Percentiles rank a stretch among this genome's conserved stretches.
These are phyloP conservation scores for Sycobia sp. DNA, from an alignment of 1,140 invertebrate species.

Conservation along the genomic window DNA sequence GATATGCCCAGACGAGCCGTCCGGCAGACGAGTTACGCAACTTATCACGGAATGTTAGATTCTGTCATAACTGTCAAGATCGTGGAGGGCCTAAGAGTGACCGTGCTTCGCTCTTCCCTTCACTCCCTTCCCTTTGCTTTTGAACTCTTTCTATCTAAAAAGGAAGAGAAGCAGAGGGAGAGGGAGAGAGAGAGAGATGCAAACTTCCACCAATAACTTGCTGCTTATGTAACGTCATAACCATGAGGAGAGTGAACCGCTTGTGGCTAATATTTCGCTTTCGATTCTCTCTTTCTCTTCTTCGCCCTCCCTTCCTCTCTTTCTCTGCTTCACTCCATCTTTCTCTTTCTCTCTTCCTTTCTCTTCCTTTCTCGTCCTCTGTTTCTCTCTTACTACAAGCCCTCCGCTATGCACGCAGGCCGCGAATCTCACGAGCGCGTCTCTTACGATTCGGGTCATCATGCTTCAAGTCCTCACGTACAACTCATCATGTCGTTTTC, in stretches of 20 bases:
- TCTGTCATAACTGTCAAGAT: slow-evolving; percentile 27
- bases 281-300: not conserved
- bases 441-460: slow-evolving; percentile 24
- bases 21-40: slow-evolving; percentile 12
- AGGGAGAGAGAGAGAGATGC: not conserved
- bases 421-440: no score
- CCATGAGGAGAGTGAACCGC: slow-evolving; percentile 8
- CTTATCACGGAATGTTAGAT: slow-evolving; percentile 25
- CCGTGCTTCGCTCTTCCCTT: not conserved
- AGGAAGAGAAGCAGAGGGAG: no score
- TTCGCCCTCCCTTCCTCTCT: no score
- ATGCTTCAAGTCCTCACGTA: slow-evolving; percentile 13
- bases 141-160: not conserved
- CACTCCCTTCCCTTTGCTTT: no score
- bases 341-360: not conserved
- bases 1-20: slow-evolving; percentile 4
- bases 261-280: slow-evolving; percentile 19
- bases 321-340: no score
- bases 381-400: no score
- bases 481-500: slow-evolving; percentile 11
- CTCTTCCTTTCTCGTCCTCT: no score
- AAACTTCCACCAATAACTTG: slow-evolving; percentile 18
- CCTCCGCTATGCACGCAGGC: no score
- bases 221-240: slow-evolving; percentile 21
- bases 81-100: slow-evolving; percentile 2